Base-by-base conservation (phyloP, 2,113 vertebrate species). In the Petromus typicus region DNA sequence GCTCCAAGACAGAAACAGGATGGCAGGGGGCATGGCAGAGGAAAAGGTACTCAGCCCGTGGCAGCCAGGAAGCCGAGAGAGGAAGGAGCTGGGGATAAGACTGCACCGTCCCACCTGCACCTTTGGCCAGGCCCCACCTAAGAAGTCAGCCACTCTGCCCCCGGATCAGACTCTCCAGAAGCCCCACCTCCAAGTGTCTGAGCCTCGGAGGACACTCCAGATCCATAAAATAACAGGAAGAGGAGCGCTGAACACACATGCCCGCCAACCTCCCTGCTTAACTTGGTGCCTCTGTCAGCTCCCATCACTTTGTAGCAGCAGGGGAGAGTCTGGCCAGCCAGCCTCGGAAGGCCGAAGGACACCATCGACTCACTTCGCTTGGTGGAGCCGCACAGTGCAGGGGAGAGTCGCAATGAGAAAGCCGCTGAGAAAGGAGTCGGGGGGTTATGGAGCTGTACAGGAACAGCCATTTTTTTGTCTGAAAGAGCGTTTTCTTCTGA, bases 401-500 rank as follows among this genome's bases (percentile, higher is more conserved):
- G 63, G 76, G 85, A 80, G 59, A 76, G n/a, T 81, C 61, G 54
- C 69, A 56, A 66, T 84, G 67, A 80, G 43, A 87, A 80, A 56
- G 56, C 22, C 59, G 66, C n/a, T 80, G 80, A 59, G 48, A 83
- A 90, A 71, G 78, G 71, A 64, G 37, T 63, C 66, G 56, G 45
- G 37, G 90, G 76, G 76, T 18, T 73, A 54, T 69, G 5, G 56
- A 43, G 90, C 54, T 61, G 25, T 81, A 37, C 17, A 66, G 81
- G 10, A 66, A 14, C 32, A 40, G 64, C 48, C 12, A 3, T 64
- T 85, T 51, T 51, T 87, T 86, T 81, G 75, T 64, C 59, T 59
- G 63, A 82, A 95, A 93, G 59, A 57, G 7, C 54, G 45, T 81
- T 89, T 92, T 40, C 23, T 69, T 37, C 57, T 30, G n/a, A 75